A percentile compares a stretch with the other conserved stretches of the same genome.
Conservation (phyloP, 2,797 vertebrate genomes). For the Chloroceryle inda region DNA sequence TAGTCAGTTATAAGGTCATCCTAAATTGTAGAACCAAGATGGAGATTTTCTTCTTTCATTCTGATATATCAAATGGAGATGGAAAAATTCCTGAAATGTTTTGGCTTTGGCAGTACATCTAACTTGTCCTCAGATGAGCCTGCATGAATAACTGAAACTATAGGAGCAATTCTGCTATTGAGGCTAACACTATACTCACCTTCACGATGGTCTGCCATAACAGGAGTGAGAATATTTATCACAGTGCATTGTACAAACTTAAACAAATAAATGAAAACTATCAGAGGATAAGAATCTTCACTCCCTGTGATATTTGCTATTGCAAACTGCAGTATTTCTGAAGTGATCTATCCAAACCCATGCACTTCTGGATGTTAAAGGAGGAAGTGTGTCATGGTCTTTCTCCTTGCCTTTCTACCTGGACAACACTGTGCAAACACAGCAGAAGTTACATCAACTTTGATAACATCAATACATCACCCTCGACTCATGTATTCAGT, state of each 20-base stretch:
- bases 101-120: conserved; percentile 43
- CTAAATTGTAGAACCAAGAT: background rate
- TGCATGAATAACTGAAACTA: background rate
- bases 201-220: conserved; percentile 19
- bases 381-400: background rate
- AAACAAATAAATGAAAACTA: background rate
- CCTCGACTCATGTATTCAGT: background rate
- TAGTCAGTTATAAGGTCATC: conserved; percentile 13
- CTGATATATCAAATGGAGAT: background rate
- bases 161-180: background rate
- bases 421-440: background rate
- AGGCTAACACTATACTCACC: background rate
- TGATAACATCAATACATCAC: background rate
- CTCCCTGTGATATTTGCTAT: background rate
- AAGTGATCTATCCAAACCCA: background rate
- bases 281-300: background rate
- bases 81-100: conserved; percentile 42
- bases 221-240: background rate
- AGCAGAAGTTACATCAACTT: background rate
- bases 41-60: conserved; percentile 45
- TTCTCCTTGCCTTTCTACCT: background rate
- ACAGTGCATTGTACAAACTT: background rate
- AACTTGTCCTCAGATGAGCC: conserved; percentile 44
- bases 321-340: background rate
- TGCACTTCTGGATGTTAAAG: background rate